Percentiles rank a stretch among this genome's conserved stretches.
These are phyloP conservation scores for Trochalopteron elliotii DNA, from an alignment of 2,113 vertebrate genomes.

Conservation along the genomic window DNA sequence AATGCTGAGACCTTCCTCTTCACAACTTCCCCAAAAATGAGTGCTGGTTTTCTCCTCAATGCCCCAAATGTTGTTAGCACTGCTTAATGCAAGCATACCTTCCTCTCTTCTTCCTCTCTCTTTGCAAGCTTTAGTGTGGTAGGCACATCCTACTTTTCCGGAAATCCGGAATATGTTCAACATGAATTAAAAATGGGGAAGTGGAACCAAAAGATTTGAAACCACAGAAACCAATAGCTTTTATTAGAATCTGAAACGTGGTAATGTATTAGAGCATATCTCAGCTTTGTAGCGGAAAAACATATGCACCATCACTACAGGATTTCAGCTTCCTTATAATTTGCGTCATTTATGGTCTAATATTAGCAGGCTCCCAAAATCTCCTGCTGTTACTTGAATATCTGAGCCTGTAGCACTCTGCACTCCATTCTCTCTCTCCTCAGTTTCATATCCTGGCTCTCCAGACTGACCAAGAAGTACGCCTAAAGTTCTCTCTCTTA, in stretches of 20 bases:
- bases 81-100: background rate
- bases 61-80: background rate
- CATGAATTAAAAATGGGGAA: constrained; percentile 2
- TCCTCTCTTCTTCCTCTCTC: background rate
- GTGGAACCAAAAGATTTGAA: constrained; percentile 7
- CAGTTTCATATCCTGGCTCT: constrained; percentile 9
- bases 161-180: background rate
- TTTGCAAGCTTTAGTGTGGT: background rate
- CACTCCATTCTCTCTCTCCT: background rate
- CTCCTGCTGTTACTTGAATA: constrained; percentile 1
- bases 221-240: constrained; percentile 14
- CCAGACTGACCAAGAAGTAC: constrained; percentile 12
- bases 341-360: constrained; percentile 19
- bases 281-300: background rate
- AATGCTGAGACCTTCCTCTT: background rate
- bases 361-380: constrained; percentile 20
- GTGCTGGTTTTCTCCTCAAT: background rate
- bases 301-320: background rate
- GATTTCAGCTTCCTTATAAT: constrained; percentile 5
- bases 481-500: background rate
- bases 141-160: background rate
- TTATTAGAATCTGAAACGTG: constrained; percentile 1
- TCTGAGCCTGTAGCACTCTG: background rate
- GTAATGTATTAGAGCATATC: background rate
- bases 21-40: background rate